Evolutionary conservation across 2,113 vertebrate species (phyloP).

Genomic region (Paratilapia polleni): DNA sequence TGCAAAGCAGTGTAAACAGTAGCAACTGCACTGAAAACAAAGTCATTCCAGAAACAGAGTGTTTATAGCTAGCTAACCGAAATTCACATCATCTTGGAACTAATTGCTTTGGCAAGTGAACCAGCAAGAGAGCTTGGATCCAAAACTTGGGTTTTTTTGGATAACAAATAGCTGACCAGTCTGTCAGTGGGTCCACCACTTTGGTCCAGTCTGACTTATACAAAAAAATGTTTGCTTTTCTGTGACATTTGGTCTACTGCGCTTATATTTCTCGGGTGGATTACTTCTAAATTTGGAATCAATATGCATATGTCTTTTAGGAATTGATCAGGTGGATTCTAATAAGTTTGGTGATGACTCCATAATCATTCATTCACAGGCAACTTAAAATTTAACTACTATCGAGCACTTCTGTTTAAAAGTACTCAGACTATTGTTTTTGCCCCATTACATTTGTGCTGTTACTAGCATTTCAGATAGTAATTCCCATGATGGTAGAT

Average conservation of each 20-base stretch:
- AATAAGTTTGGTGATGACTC: neutral
- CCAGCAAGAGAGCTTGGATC: neutral
- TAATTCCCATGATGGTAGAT: neutral
- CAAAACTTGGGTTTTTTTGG: neutral
- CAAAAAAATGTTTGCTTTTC: neutral
- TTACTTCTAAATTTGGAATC: neutral
- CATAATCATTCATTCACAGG: neutral
- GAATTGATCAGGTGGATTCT: neutral
- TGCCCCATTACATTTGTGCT: neutral
- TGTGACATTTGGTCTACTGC: neutral
- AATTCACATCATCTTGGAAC: slow-evolving; percentile 35
- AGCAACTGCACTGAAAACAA: slow-evolving; percentile 40
- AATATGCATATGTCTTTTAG: neutral
- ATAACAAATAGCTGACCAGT: neutral
- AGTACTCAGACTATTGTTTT: neutral
- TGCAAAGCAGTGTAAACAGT: slow-evolving; percentile 50
- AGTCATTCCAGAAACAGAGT: slow-evolving; percentile 30
- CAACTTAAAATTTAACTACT: neutral
- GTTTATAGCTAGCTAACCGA: slow-evolving; percentile 33
- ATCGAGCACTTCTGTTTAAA: neutral
- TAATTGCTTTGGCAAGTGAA: slow-evolving; percentile 17
- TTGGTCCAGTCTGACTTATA: neutral
- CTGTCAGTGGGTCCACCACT: neutral
- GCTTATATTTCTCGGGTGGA: neutral
- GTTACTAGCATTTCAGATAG: neutral